Evolutionary conservation across 1,140 invertebrate genomes (phyloP).

Genomic region (Coptotermes formosanus): DNA sequence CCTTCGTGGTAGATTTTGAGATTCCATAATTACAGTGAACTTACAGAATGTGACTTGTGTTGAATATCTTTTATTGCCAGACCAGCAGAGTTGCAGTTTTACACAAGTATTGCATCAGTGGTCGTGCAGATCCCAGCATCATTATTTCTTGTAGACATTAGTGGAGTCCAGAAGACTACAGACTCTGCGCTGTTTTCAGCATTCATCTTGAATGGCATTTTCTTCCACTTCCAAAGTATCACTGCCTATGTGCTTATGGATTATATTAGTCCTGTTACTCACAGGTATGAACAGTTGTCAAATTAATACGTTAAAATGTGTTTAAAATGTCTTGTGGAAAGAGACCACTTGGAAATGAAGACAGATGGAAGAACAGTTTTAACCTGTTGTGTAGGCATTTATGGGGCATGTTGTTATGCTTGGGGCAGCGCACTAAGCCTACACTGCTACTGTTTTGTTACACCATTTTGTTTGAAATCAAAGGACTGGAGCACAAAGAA

Average conservation of each 20-base stretch:
- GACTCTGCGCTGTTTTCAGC: constrained; percentile 56
- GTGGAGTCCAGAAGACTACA: constrained; percentile 48
- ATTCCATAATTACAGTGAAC: too few species aligned
- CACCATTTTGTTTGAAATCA: too few species aligned
- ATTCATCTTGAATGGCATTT: constrained; percentile 74
- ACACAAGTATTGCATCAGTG: constrained; percentile 75
- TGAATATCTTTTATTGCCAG: constrained; percentile 47
- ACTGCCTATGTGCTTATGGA: constrained; percentile 84
- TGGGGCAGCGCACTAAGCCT: too few species aligned
- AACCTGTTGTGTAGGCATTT: too few species aligned
- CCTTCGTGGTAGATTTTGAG: too few species aligned
- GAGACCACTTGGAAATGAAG: too few species aligned
- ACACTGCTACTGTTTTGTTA: too few species aligned
- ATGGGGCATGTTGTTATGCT: too few species aligned
- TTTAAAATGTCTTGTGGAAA: too few species aligned
- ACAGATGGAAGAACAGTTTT: too few species aligned
- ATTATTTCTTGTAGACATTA: constrained; percentile 66
- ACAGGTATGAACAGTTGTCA: constrained; percentile 60
- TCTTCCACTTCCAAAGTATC: constrained; percentile 86
- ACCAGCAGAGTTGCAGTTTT: constrained; percentile 84
- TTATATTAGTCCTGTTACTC: constrained; percentile 82
- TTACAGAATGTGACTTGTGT: too few species aligned
- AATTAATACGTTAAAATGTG: not conserved
- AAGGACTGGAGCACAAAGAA: too few species aligned
- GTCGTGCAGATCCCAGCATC: constrained; percentile 77